These are phyloP conservation scores for Axis porcinus DNA, from an alignment of 2,113 vertebrate genomes.

Conservation along the genomic window DNA sequence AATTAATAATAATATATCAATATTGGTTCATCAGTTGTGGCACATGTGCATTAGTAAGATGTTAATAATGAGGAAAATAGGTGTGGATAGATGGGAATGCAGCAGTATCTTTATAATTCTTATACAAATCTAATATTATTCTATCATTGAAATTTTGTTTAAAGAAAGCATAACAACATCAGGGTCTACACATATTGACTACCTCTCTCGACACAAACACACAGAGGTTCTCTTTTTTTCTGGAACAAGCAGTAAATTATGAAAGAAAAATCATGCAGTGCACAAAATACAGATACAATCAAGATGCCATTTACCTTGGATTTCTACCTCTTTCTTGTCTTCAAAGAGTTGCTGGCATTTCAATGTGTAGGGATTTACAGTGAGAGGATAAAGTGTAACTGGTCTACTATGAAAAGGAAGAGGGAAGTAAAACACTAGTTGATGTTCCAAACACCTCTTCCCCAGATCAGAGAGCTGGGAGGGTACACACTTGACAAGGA, in stretches of 20 bases:
- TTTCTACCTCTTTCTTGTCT: background rate
- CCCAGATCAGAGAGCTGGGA: background rate
- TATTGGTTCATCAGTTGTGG: background rate
- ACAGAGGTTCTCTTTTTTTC: background rate
- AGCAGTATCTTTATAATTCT: background rate
- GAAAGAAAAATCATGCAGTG: background rate
- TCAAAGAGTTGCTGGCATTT: background rate
- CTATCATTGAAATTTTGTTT: background rate
- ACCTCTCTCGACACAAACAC: background rate
- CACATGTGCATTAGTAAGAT: background rate
- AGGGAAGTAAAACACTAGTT: background rate
- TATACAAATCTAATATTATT: background rate
- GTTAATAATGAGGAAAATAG: background rate
- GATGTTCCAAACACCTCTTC: background rate
- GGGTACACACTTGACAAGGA: background rate
- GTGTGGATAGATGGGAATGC: background rate
- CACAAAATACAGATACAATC: background rate
- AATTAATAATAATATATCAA: background rate
- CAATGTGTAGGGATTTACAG: background rate
- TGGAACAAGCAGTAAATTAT: background rate
- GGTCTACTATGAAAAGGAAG: background rate
- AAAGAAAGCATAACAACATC: background rate
- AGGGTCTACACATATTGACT: background rate
- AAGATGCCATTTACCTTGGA: background rate
- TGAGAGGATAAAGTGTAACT: background rate